Evolutionary conservation across 1,140 invertebrate genomes (phyloP).

Genomic region (Orius laevigatus): DNA sequence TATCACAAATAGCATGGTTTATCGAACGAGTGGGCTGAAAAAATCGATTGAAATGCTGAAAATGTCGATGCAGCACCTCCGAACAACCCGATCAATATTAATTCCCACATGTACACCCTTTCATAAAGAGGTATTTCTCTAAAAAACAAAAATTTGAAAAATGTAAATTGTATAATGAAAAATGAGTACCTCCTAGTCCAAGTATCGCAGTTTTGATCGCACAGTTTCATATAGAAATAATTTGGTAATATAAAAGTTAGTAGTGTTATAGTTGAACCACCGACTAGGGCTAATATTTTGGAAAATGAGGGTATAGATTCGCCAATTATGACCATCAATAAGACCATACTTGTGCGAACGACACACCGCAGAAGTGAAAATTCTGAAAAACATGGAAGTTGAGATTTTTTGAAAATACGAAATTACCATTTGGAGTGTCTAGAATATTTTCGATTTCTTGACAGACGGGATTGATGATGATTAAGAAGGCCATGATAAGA

Average conservation of each 20-base stretch:
- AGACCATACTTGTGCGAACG: slow-evolving; percentile 37
- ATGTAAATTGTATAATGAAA: slow-evolving; percentile 1
- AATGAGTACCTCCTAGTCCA: slow-evolving; percentile 26
- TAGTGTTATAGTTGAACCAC: slow-evolving; percentile 47
- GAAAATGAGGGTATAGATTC: slow-evolving; percentile 51
- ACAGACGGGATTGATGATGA: slow-evolving; percentile 46
- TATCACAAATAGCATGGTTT: slow-evolving; percentile 17
- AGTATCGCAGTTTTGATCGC: slow-evolving; percentile 22
- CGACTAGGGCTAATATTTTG: slow-evolving; percentile 51
- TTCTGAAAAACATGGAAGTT: slow-evolving; percentile 32
- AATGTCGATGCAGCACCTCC: slow-evolving; percentile 42
- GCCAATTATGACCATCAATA: slow-evolving; percentile 42
- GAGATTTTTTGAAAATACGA: slow-evolving; percentile 7
- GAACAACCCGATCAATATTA: slow-evolving; percentile 39
- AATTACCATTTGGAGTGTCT: slow-evolving; percentile 40
- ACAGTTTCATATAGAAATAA: slow-evolving; percentile 46
- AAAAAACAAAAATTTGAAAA: slow-evolving; percentile 6
- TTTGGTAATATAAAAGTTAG: slow-evolving; percentile 49
- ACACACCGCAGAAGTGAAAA: slow-evolving; percentile 44
- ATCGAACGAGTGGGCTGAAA: slow-evolving; percentile 24
- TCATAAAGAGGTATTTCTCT: slow-evolving; percentile 30
- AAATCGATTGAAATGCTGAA: slow-evolving; percentile 38
- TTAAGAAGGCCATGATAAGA: slow-evolving; percentile 43
- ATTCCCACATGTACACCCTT: slow-evolving; percentile 34
- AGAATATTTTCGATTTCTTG: slow-evolving; percentile 53